These are phyloP conservation scores for Abrostola triplasia DNA, from an alignment of 2,888 invertebrate genomes.

Conservation along the genomic window DNA sequence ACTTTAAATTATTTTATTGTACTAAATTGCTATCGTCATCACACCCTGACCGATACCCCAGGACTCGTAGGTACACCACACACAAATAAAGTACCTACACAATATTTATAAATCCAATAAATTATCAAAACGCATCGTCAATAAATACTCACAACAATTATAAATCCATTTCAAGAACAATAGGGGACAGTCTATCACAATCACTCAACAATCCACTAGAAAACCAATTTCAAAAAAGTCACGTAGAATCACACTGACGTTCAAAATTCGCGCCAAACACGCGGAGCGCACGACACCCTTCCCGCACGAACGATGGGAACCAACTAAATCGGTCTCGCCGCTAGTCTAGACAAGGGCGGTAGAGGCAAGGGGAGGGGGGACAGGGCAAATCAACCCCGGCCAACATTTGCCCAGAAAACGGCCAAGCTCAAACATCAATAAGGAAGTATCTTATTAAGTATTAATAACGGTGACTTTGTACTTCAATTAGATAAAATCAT, in stretches of 20 bases:
- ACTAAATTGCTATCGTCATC: no score
- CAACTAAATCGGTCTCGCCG: conserved; percentile 74
- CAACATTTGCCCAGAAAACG: conserved; percentile 75
- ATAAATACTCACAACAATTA: conserved; percentile 43
- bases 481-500: conserved; percentile 69
- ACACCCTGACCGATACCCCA: no score
- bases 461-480: conserved; percentile 69
- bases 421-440: conserved; percentile 75
- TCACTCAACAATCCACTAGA: conserved; percentile 54
- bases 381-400: conserved; percentile 74
- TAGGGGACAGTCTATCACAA: conserved; percentile 35
- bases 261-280: conserved; percentile 78
- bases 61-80: no score
- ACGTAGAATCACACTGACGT: conserved; percentile 61
- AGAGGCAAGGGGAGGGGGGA: conserved; percentile 57
- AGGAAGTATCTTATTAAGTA: conserved; percentile 74
- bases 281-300: conserved; percentile 61
- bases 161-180: conserved; percentile 49
- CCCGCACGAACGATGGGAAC: conserved; percentile 63
- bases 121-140: conserved; percentile 5
- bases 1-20: no score
- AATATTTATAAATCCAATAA: background rate
- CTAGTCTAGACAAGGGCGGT: conserved; percentile 80
- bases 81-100: no score
- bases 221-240: conserved; percentile 58